Conservation (phyloP, 2,888 invertebrate genomes). For the Cheilosia pagana region DNA sequence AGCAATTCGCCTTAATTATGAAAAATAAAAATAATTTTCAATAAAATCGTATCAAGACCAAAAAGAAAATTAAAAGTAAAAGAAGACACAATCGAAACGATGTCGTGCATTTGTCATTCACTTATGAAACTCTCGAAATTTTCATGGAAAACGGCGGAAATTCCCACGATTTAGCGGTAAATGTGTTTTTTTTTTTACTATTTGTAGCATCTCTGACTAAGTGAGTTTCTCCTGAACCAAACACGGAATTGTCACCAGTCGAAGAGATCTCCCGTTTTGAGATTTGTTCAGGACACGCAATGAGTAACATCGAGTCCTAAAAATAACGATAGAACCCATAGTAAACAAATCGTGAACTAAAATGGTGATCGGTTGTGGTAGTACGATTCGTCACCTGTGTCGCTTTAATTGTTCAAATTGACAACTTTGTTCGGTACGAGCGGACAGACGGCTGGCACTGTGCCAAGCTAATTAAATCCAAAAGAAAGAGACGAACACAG, state of each 20-base stretch:
- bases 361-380: constrained; percentile 50
- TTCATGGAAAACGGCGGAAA: constrained; percentile 51
- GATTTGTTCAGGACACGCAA: constrained; percentile 16
- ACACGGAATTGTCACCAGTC: constrained; percentile 41
- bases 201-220: constrained; percentile 51
- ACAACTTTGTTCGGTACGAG: constrained; percentile 69
- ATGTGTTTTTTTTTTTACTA: background rate
- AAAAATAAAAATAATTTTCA: constrained; percentile 1
- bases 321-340: constrained; percentile 36
- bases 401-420: constrained; percentile 73
- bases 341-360: constrained; percentile 19
- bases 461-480: constrained; percentile 71
- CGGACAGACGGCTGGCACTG: constrained; percentile 61
- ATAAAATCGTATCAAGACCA: background rate
- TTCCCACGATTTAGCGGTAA: constrained; percentile 39
- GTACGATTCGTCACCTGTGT: constrained; percentile 60
- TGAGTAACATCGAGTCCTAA: constrained; percentile 57
- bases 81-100: constrained; percentile 11
- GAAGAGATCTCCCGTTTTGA: constrained; percentile 42
- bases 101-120: constrained; percentile 42
- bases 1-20: background rate
- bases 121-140: constrained; percentile 12
- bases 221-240: background rate
- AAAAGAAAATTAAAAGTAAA: constrained; percentile 17
- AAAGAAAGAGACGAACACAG: constrained; percentile 21